Evolutionary conservation across 2,113 vertebrate species (phyloP).

Genomic region (Takifugu flavidus): DNA sequence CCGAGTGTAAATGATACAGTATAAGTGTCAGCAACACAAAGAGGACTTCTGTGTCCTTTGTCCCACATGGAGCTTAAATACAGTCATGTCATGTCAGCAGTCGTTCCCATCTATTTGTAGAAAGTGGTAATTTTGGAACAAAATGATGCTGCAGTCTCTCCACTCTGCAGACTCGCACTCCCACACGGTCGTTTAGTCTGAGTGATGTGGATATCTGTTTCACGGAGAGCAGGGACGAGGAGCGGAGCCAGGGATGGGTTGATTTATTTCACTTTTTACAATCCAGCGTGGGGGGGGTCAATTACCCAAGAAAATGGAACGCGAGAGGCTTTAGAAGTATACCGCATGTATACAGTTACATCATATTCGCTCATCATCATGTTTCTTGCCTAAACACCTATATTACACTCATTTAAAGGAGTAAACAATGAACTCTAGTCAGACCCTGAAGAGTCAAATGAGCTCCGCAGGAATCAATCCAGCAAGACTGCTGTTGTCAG

Average conservation of each 20-base stretch:
- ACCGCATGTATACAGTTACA: too few species aligned
- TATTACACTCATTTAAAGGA: too few species aligned
- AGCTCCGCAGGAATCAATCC: conserved; percentile 36
- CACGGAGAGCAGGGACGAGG: conserved; percentile 9
- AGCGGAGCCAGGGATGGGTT: not conserved
- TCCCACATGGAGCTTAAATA: conserved; percentile 36
- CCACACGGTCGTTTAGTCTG: conserved; percentile 4
- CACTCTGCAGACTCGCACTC: not conserved
- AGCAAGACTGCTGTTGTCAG: conserved; percentile 21
- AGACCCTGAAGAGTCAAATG: conserved; percentile 16
- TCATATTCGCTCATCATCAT: too few species aligned
- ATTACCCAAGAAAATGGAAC: too few species aligned
- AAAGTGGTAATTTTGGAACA: conserved; percentile 61
- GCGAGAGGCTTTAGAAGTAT: too few species aligned
- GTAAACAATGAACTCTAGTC: too few species aligned
- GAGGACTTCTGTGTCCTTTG: conserved; percentile 22
- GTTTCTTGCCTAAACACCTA: too few species aligned
- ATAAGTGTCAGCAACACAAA: not conserved
- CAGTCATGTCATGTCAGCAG: conserved; percentile 33
- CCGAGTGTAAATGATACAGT: not conserved
- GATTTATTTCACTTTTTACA: too few species aligned
- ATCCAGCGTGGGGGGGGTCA: not conserved
- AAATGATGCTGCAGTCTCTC: conserved; percentile 32
- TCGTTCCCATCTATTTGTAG: conserved; percentile 51
- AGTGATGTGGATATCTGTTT: conserved; percentile 28